Evolutionary conservation across 2,888 invertebrate species (phyloP).

Genomic region (Orthosia gracilis): DNA sequence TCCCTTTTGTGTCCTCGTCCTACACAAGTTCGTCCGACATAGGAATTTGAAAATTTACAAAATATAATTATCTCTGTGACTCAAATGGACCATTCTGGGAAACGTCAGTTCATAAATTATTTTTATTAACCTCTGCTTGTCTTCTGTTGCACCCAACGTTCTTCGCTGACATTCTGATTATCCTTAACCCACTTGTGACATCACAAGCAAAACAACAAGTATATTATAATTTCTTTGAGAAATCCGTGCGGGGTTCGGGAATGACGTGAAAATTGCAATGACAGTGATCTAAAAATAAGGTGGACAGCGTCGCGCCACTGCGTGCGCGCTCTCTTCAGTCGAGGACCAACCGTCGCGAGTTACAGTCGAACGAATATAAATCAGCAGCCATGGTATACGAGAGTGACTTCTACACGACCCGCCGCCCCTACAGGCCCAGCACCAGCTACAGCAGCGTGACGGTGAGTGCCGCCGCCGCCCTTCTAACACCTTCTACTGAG

Average conservation of each 20-base stretch:
- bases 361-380: slow-evolving; percentile 85
- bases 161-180: slow-evolving; percentile 72
- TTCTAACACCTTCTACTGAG: slow-evolving; percentile 79
- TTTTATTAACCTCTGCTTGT: slow-evolving; percentile 70
- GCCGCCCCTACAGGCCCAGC: slow-evolving; percentile 95
- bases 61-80: slow-evolving; percentile 59
- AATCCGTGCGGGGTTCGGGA: slow-evolving; percentile 78
- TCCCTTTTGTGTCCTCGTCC: slow-evolving; percentile 65
- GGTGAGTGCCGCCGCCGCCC: slow-evolving; percentile 82
- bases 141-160: slow-evolving; percentile 67
- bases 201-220: slow-evolving; percentile 70
- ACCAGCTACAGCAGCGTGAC: slow-evolving; percentile 95
- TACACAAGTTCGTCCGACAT: slow-evolving; percentile 64
- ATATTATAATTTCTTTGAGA: slow-evolving; percentile 81
- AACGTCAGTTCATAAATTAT: slow-evolving; percentile 62
- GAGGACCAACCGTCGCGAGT: slow-evolving; percentile 89
- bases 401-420: slow-evolving; percentile 97
- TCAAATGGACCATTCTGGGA: slow-evolving; percentile 54
- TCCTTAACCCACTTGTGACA: slow-evolving; percentile 87
- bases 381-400: slow-evolving; percentile 96
- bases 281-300: slow-evolving; percentile 90
- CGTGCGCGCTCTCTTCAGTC: slow-evolving; percentile 83
- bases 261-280: slow-evolving; percentile 90
- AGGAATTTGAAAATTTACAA: slow-evolving; percentile 55
- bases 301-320: slow-evolving; percentile 78